Evolutionary conservation across 2,113 vertebrate genomes (phyloP).

Genomic region (Damaliscus lunatus): DNA sequence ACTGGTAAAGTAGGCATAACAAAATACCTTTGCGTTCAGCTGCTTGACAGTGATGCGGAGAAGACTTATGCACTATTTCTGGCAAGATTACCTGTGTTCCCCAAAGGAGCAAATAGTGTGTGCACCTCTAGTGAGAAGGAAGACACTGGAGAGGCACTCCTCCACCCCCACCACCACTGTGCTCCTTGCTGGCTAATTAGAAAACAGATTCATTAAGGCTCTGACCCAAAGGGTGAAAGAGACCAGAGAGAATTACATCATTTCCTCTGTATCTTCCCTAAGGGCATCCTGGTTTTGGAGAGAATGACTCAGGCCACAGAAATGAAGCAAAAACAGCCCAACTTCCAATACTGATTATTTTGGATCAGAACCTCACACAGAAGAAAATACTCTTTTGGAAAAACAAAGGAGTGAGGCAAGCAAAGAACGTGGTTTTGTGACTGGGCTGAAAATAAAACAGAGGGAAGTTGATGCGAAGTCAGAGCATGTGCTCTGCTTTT

Average conservation of each 20-base stretch:
- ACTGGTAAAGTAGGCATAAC: neutral
- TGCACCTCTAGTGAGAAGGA: neutral
- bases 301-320: conserved; percentile 80
- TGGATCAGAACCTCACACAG: conserved; percentile 63
- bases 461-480: neutral
- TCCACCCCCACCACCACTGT: neutral
- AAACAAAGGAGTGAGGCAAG: conserved; percentile 26
- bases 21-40: neutral
- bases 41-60: neutral
- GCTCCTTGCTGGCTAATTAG: conserved; percentile 63
- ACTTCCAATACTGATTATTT: conserved; percentile 74
- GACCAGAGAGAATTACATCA: conserved; percentile 74
- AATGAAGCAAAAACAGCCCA: conserved; percentile 77
- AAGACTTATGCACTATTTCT: neutral
- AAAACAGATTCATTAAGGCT: conserved; percentile 67
- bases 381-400: conserved; percentile 48
- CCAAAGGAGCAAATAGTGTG: neutral
- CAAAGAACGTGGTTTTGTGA: conserved; percentile 27
- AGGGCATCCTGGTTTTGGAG: conserved; percentile 77
- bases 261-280: conserved; percentile 83
- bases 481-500: neutral
- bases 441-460: neutral
- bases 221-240: conserved; percentile 38
- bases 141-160: neutral
- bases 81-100: neutral